phyloP scores from a whole-genome alignment of 64 coral and sea anemone genomes.

The Anthopleura sola region DNA sequence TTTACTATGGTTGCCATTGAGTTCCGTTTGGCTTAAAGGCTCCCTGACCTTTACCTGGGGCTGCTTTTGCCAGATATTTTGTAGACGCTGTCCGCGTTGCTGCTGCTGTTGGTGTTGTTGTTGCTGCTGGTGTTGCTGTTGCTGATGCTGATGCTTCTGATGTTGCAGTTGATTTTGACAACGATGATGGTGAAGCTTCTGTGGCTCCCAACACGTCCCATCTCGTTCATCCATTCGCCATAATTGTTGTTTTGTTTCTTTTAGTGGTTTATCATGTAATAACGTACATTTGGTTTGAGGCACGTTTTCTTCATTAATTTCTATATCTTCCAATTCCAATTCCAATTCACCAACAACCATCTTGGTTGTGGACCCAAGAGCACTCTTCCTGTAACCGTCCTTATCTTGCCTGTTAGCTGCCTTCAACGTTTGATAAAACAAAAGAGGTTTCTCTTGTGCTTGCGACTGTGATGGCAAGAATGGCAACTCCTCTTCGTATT shows the following conservation, averaged over 20 bases:
- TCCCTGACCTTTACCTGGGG: no score
- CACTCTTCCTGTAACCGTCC: no score
- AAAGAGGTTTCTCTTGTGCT: background rate
- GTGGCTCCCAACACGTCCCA: background rate
- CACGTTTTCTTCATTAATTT: background rate
- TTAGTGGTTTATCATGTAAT: background rate
- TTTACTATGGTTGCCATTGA: background rate
- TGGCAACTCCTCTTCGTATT: no score
- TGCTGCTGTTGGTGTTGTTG: background rate
- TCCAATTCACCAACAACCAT: background rate
- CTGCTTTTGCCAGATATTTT: background rate
- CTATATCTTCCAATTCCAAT: background rate
- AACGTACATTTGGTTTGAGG: background rate
- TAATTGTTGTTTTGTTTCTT: background rate
- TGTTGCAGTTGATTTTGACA: no score
- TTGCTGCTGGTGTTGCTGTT: background rate
- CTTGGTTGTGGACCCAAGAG: background rate
- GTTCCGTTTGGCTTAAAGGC: background rate
- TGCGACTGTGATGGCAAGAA: background rate
- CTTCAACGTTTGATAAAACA: background rate
- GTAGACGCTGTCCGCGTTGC: background rate
- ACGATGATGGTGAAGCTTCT: background rate
- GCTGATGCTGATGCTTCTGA: background rate
- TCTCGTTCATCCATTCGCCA: background rate
- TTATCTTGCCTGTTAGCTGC: background rate